phyloP scores from a whole-genome alignment of 2,113 vertebrate genomes.

The Progne subis region DNA sequence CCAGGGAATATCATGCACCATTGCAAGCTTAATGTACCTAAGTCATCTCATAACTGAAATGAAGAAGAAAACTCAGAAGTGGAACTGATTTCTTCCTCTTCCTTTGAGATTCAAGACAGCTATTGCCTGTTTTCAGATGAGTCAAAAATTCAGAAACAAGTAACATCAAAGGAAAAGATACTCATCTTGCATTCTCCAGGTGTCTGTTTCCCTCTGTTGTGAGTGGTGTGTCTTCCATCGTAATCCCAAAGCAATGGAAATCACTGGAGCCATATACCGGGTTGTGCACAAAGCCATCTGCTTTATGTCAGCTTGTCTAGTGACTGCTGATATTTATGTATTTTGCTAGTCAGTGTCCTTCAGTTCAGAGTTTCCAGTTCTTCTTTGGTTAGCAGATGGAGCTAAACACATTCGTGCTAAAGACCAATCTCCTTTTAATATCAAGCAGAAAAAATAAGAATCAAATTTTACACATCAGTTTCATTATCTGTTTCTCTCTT shows the following conservation, averaged over 20 bases:
- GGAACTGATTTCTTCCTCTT: not conserved
- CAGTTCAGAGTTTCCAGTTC: not conserved
- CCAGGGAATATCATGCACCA: not conserved
- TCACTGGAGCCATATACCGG: not conserved
- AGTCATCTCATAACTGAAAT: conserved; percentile 4
- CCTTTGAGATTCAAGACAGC: not conserved
- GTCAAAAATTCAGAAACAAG: not conserved
- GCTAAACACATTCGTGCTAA: not conserved
- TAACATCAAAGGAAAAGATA: not conserved
- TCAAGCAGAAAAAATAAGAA: not conserved
- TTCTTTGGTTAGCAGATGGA: not conserved
- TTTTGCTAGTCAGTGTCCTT: not conserved
- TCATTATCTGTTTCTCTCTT: not conserved
- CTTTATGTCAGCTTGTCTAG: not conserved
- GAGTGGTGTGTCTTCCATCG: not conserved
- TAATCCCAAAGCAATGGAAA: conserved; percentile 18
- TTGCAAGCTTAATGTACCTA: not conserved
- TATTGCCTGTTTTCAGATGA: not conserved
- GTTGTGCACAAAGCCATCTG: not conserved
- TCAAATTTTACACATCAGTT: fast-evolving
- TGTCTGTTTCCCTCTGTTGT: not conserved
- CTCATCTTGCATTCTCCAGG: not conserved
- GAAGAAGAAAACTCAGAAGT: not conserved
- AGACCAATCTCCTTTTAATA: not conserved
- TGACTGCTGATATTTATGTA: not conserved